Evolutionary conservation across 53 echinoderm and acorn worm genomes (phyloP).

Genomic region (Arbacia lixula): DNA sequence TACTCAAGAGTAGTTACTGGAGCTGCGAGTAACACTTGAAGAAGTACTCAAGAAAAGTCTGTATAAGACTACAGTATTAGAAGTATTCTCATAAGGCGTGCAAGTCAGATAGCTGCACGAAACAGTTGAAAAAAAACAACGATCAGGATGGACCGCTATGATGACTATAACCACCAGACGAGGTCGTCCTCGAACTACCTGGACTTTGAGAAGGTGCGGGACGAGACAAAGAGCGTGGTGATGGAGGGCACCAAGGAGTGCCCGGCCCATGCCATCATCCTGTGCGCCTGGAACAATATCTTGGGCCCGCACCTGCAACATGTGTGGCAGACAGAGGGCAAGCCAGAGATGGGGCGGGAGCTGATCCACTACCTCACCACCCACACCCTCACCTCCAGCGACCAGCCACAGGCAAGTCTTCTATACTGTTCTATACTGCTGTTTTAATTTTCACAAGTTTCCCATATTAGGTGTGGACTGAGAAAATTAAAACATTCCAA

Average conservation of each 20-base stretch:
- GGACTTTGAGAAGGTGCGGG: slow-evolving; percentile 50
- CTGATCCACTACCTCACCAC: slow-evolving; percentile 79
- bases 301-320: slow-evolving; percentile 87
- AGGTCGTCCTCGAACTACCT: slow-evolving; percentile 5
- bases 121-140: neutral
- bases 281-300: slow-evolving; percentile 97
- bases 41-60: no score
- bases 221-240: slow-evolving; percentile 36
- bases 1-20: neutral
- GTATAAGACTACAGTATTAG: no score
- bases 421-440: no score
- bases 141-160: neutral
- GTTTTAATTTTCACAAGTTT: no score
- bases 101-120: no score
- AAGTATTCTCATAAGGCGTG: no score
- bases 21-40: neutral
- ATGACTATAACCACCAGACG: neutral
- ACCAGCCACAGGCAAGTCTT: slow-evolving; percentile 55
- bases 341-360: slow-evolving; percentile 66
- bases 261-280: slow-evolving; percentile 78
- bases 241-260: slow-evolving; percentile 65
- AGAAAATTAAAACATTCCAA: no score
- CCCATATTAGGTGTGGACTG: no score
- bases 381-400: slow-evolving; percentile 89
- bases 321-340: slow-evolving; percentile 84